Conservation (phyloP, 2,888 invertebrate species). For the Xestia rhomboidea region DNA sequence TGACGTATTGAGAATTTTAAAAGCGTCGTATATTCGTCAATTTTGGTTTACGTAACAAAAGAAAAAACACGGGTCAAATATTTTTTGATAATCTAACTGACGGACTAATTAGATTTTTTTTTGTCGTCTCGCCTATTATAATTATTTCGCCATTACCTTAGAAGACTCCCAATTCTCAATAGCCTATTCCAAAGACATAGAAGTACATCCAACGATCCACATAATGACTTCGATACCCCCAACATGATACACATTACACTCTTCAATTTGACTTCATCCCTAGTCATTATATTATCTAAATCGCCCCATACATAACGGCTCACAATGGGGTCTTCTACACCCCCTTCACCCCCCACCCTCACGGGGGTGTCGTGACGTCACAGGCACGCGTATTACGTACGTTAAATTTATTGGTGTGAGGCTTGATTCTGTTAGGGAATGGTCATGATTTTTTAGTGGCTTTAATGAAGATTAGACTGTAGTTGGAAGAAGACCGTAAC, state of each 20-base stretch:
- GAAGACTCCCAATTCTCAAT: neutral
- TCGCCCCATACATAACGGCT: constrained; percentile 65
- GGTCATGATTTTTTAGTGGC: constrained; percentile 29
- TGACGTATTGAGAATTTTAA: too few relatives aligned
- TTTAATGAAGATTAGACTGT: neutral
- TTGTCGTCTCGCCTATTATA: too few relatives aligned
- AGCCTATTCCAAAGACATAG: constrained; percentile 8
- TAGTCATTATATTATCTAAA: constrained; percentile 67
- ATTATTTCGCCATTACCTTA: neutral
- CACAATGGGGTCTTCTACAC: constrained; percentile 50
- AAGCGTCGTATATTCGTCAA: too few relatives aligned
- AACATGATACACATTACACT: constrained; percentile 39
- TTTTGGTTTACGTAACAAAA: too few relatives aligned
- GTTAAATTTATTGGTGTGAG: constrained; percentile 61
- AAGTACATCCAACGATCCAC: constrained; percentile 4
- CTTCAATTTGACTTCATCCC: constrained; percentile 62
- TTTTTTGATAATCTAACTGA: too few relatives aligned
- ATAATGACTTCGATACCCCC: constrained; percentile 31
- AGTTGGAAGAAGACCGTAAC: neutral
- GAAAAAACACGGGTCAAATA: too few relatives aligned
- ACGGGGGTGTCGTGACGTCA: constrained; percentile 39
- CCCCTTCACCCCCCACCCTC: constrained; percentile 4
- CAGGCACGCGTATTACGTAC: constrained; percentile 59
- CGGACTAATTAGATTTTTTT: too few relatives aligned
- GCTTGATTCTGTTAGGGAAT: constrained; percentile 61